Conservation (phyloP, 2,888 invertebrate species). For the Cerceris ruficornis region DNA sequence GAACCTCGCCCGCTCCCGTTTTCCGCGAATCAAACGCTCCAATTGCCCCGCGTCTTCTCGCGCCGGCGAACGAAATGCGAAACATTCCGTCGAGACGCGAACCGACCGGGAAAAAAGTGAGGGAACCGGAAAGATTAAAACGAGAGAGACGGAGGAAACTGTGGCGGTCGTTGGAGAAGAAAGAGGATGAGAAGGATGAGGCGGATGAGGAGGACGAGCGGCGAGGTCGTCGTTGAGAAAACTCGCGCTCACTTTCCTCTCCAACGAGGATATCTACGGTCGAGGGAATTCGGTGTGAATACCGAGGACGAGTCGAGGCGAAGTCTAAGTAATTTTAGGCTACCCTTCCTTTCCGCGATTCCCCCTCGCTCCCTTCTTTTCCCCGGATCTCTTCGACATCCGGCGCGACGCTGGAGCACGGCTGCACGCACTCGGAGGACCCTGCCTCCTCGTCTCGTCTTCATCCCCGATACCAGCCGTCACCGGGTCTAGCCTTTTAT, state of each 20-base stretch:
- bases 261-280: slow-evolving; percentile 15
- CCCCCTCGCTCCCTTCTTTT: slow-evolving; percentile 27
- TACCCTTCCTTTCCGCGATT: slow-evolving; percentile 50
- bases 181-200: no score
- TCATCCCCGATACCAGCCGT: not conserved
- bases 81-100: slow-evolving; percentile 7
- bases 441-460: not conserved
- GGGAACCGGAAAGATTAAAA: not conserved
- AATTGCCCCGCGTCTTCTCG: slow-evolving; percentile 4
- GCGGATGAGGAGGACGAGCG: no score
- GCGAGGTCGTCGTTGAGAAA: not conserved
- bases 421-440: not conserved
- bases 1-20: slow-evolving; percentile 3
- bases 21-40: slow-evolving; percentile 13
- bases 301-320: slow-evolving; percentile 39
- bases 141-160: not conserved
- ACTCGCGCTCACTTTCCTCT: slow-evolving; percentile 7
- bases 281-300: slow-evolving; percentile 9
- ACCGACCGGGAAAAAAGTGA: not conserved
- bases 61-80: not conserved
- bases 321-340: slow-evolving; percentile 63
- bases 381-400: slow-evolving; percentile 53
- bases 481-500: slow-evolving; percentile 50
- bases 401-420: slow-evolving; percentile 29
- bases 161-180: not conserved